Base-by-base conservation (phyloP, 2,797 vertebrate genomes). In the Vireo griseus region DNA sequence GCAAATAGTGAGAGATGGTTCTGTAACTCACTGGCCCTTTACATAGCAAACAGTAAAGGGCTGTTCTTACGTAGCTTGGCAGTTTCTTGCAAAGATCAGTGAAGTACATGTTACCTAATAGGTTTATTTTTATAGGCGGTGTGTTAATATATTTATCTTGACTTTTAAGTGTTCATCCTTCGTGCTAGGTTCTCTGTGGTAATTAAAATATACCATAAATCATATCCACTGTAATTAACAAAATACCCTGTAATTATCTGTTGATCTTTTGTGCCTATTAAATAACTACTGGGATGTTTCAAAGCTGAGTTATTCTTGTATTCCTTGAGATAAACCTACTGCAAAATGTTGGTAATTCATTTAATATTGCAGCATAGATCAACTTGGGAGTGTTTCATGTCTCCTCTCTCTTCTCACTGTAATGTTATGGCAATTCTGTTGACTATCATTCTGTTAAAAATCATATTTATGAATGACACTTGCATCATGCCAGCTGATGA, bases 181-280 rank as follows among this genome's bases (percentile, higher is more conserved):
- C 68, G 78, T 80, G 44, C 40, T 77, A 74, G 35, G 74, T 51
- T 95, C 91, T 89, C 86, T 33, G 21, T 82, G 74, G 75, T 87
- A 95, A 94, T 96, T 94, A 92, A 96, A 95, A 91, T 83, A 84
- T 26, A 84, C 52, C 48, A 61, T 93, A 94, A 87, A 88, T 94
- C 24, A n/a, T 75, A 78, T 40, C 69, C 79, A 88, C 87, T 91
- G 66, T 93, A 95, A 90, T 94, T 96, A 96, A 72, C 69, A 88
- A 94, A 95, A 95, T 73, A 58, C 82, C 75, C 82, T 50, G 82
- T 73, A 90, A 96, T 96, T 96, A 96, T 94, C 71, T 95, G 68
- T 92, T 96, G 86, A 94, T 96, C 87, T 92, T 93, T 87, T 84
- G 83, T 0, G 4, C 77, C 79, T 75, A 22, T 83, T 91, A 94